Evolutionary conservation across 2,797 vertebrate species (phyloP).

Genomic region (Euthynnus affinis): DNA sequence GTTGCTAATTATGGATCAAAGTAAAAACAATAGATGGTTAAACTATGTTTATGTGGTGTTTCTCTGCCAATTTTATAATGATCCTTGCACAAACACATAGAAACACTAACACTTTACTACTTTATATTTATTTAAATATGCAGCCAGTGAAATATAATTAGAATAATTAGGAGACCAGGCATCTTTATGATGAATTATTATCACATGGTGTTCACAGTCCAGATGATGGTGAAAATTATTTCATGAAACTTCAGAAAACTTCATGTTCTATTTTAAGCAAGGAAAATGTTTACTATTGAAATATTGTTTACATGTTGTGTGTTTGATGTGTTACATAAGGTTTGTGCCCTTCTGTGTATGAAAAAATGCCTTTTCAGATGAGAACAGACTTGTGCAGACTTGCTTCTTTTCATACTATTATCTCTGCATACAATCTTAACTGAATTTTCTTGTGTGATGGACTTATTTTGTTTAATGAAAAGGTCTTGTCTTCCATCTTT

Average conservation of each 20-base stretch:
- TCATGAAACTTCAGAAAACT: background rate
- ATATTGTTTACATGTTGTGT: slow-evolving; percentile 44
- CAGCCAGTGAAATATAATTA: too few relatives aligned
- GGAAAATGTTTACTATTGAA: slow-evolving; percentile 26
- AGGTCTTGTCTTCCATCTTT: slow-evolving; percentile 23
- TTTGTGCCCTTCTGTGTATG: slow-evolving; percentile 14
- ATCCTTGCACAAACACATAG: too few relatives aligned
- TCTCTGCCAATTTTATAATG: too few relatives aligned
- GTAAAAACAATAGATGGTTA: slow-evolving; percentile 19
- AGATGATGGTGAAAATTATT: background rate
- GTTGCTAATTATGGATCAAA: background rate
- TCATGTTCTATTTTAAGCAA: slow-evolving; percentile 23
- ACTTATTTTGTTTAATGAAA: slow-evolving; percentile 28
- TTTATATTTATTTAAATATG: too few relatives aligned
- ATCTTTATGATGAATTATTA: too few relatives aligned
- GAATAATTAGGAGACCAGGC: too few relatives aligned
- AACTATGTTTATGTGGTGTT: background rate
- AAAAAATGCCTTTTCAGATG: slow-evolving; percentile 2
- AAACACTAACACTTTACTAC: too few relatives aligned
- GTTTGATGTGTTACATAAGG: slow-evolving; percentile 2
- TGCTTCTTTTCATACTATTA: slow-evolving; percentile 29
- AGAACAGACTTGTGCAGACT: background rate
- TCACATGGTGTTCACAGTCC: background rate
- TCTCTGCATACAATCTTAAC: slow-evolving; percentile 32
- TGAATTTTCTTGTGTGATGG: slow-evolving; percentile 6